Base-by-base conservation (phyloP, 2,797 vertebrate genomes). In the Lateolabrax maculatus region DNA sequence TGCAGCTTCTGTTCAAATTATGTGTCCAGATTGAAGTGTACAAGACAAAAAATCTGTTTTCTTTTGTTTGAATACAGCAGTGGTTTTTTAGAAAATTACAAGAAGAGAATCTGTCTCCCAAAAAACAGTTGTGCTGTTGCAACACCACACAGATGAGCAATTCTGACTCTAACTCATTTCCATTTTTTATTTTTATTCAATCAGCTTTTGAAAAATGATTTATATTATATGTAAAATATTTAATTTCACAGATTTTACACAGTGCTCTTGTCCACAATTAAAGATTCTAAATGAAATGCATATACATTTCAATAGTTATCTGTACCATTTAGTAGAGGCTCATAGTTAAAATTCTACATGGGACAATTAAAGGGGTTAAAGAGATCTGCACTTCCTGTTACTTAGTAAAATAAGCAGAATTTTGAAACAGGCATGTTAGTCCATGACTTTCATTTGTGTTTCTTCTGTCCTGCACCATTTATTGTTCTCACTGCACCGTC, bases 381-480 rank as follows among this genome's bases (percentile, higher is more conserved):
- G 43, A 58, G n/a, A 68, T 21, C 31, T 56, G 51, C 21, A 13
- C 25, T 55, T 41, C 4, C 31, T 41, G 27, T 69, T 39, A 31
- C 43, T 78, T 62, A 23, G 13, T 34, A 61, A 67, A 34, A 4
- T 9, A 51, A 18, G 27, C 29, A 36, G 10, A 68, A 37, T 48
- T 76, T 79, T 2, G 65, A 53, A 79, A 25, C 71, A 52, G 48
- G 18, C 60, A 39, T 73, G 43, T 77, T 36, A 36, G 72, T n/a
- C 51, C 16, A 8, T 57, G 44, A 57, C 58, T 75, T 68, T 49
- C 56, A 73, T 67, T 18, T 58, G 36, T 44, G 13, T 79, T 63
- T 64, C 49, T 68, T 49, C 34, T 71, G 56, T 64, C 78, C 62
- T 58, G 19, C 71, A 31, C 36, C 58, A 56, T 82, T 80, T 75